Percentiles rank a stretch among this genome's conserved stretches.
Conservation (phyloP, 2,888 invertebrate genomes). For the Drosophila anceps region DNA sequence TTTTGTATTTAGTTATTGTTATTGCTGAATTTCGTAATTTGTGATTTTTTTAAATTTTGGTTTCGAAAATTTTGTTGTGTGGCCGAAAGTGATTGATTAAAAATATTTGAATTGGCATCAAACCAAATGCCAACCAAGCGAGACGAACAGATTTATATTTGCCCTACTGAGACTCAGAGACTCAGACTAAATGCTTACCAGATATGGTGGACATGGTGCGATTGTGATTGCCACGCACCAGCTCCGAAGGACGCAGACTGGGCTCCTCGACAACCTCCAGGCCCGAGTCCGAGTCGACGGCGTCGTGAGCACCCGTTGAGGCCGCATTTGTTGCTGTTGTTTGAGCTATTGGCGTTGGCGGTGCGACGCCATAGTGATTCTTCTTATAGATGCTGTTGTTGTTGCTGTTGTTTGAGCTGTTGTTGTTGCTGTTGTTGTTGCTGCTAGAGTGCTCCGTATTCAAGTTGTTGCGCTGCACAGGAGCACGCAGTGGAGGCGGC, state of each 20-base stretch:
- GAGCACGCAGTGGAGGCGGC: conserved; percentile 87
- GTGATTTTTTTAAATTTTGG: background rate
- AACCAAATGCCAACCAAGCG: conserved; percentile 7
- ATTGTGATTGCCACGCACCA: conserved; percentile 87
- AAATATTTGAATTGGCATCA: conserved; percentile 11
- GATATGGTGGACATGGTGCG: conserved; percentile 87
- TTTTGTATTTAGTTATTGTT: background rate
- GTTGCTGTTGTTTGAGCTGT: conserved; percentile 26
- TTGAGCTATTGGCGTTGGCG: background rate
- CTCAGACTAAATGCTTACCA: conserved; percentile 84
- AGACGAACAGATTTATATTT: background rate
- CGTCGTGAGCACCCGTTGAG: conserved; percentile 32
- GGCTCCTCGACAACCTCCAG: conserved; percentile 89
- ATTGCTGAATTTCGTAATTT: conserved; percentile 10
- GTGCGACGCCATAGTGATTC: conserved; percentile 45
- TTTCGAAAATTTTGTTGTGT: conserved; percentile 9
- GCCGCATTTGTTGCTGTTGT: conserved; percentile 5
- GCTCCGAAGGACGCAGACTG: conserved; percentile 88
- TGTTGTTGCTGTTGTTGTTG: conserved; percentile 37
- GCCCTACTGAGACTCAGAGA: no score
- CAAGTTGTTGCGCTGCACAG: conserved; percentile 69
- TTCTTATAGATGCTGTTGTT: conserved; percentile 61
- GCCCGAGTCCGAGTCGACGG: conserved; percentile 85
- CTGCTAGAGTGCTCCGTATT: conserved; percentile 51
- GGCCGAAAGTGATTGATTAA: conserved; percentile 9